Evolutionary conservation across 2,113 vertebrate genomes (phyloP).

Genomic region (Bungarus multicinctus): DNA sequence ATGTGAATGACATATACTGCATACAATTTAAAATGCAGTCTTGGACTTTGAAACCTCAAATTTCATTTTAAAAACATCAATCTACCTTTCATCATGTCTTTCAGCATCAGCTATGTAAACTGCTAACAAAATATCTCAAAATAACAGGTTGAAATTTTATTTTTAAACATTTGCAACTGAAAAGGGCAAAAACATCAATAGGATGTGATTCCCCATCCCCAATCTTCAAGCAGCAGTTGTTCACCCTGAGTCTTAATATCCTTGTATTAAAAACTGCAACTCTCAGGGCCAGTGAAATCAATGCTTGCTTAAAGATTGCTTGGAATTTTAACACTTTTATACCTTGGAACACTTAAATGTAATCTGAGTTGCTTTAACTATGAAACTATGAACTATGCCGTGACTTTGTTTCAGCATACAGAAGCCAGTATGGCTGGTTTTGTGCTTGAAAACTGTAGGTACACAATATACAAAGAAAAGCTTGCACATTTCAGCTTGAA

Average conservation of each 20-base stretch:
- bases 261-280: not conserved
- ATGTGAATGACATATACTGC: not conserved
- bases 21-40: not conserved
- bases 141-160: not conserved
- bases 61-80: not conserved
- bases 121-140: not conserved
- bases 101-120: not conserved
- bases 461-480: not conserved
- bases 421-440: not conserved
- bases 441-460: not conserved
- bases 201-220: not conserved
- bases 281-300: not conserved
- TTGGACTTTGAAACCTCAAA: not conserved
- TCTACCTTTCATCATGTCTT: not conserved
- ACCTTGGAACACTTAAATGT: not conserved
- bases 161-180: not conserved
- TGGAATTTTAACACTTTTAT: not conserved
- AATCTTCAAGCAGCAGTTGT: not conserved
- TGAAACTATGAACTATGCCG: not conserved
- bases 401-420: accelerated
- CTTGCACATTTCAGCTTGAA: not conserved
- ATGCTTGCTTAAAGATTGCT: not conserved
- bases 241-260: not conserved
- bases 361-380: not conserved
- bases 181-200: not conserved